Evolutionary conservation across 2,888 invertebrate genomes (phyloP).

Genomic region (Diplolepis rosae): DNA sequence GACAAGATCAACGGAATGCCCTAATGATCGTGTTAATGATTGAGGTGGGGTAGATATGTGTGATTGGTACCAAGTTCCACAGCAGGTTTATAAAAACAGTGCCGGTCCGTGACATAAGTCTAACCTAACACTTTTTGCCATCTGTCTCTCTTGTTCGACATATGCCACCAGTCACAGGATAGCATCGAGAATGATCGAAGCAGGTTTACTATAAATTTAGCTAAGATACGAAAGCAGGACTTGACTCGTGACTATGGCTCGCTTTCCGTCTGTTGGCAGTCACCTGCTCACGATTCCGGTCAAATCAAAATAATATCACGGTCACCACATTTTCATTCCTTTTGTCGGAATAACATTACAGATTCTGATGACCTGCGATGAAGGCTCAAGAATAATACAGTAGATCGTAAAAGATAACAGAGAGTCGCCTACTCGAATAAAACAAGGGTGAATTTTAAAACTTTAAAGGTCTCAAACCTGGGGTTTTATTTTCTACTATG

Average conservation of each 20-base stretch:
- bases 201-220: slow-evolving; percentile 18
- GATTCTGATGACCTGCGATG: not conserved
- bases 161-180: slow-evolving; percentile 55
- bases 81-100: slow-evolving; percentile 36
- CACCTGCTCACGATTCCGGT: slow-evolving; percentile 63
- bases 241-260: slow-evolving; percentile 40
- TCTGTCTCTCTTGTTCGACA: slow-evolving; percentile 63
- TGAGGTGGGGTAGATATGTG: slow-evolving; percentile 43
- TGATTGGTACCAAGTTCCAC: slow-evolving; percentile 37
- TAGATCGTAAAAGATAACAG: slow-evolving; percentile 12
- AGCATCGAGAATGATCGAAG: slow-evolving; percentile 6
- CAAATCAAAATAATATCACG: slow-evolving; percentile 66
- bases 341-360: slow-evolving; percentile 30
- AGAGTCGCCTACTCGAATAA: not conserved
- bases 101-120: slow-evolving; percentile 35
- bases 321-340: slow-evolving; percentile 42
- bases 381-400: not conserved
- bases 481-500: not conserved
- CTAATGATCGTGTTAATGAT: slow-evolving; percentile 47
- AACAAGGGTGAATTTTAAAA: slow-evolving; percentile 2
- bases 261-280: slow-evolving; percentile 68
- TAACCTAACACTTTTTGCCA: slow-evolving; percentile 54
- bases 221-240: not conserved
- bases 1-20: slow-evolving; percentile 5
- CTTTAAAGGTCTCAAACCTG: not conserved